Percentiles rank a stretch among this genome's conserved stretches.
phyloP scores from a whole-genome alignment of 2,113 vertebrate genomes.

The Oenanthe oenanthe region DNA sequence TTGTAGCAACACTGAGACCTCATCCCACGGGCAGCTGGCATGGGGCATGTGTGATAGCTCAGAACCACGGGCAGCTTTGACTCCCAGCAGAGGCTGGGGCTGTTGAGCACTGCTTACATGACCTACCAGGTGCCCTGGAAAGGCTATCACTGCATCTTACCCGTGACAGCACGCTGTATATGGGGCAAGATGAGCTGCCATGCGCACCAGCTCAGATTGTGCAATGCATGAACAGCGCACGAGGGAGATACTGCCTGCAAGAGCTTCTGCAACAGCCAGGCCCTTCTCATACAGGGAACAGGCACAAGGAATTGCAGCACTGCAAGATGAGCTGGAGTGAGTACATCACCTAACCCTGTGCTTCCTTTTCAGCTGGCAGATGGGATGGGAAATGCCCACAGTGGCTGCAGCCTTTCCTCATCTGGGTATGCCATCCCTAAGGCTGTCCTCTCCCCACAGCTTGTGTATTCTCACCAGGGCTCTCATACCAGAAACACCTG shows the following conservation, averaged over 20 bases:
- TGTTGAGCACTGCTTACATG: background rate
- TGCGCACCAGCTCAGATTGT: background rate
- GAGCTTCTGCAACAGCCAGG: background rate
- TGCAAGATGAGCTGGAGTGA: background rate
- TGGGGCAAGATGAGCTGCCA: background rate
- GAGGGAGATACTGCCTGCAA: background rate
- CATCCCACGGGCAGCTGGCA: background rate
- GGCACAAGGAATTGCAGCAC: background rate
- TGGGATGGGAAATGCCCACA: background rate
- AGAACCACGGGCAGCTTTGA: background rate
- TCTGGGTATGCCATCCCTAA: background rate
- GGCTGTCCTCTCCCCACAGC: background rate
- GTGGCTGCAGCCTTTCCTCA: background rate
- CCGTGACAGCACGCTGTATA: background rate
- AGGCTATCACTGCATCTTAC: background rate
- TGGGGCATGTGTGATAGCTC: rapidly evolving
- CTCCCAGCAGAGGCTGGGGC: background rate
- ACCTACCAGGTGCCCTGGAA: background rate
- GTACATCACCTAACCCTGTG: background rate
- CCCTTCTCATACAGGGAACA: background rate
- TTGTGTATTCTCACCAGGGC: background rate
- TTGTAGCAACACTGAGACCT: background rate
- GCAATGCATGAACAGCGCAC: background rate
- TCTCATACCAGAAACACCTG: background rate
- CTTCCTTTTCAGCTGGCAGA: background rate